Base-by-base conservation (phyloP, 1,140 invertebrate genomes). In the Marisa cornuarietis region DNA sequence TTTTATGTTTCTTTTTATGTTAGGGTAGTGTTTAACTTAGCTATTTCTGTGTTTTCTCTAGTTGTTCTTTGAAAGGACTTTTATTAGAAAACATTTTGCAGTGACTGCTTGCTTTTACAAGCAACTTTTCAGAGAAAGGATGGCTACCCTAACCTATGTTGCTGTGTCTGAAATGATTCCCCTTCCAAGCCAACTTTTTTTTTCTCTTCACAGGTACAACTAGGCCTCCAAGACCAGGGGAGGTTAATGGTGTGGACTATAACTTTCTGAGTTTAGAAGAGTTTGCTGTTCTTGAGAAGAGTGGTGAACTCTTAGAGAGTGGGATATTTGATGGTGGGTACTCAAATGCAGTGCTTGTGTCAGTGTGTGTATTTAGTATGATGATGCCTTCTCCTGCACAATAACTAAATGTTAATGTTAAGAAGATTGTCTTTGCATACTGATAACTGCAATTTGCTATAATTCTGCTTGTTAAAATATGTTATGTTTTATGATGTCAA, bases 241-340 rank as follows among this genome's bases (percentile, higher is more conserved):
- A 94, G 90, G 91, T 93, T 26, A 93, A 94, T 89, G 94, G 94
- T 26, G 92, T 94, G 24, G 94, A 94, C 88, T 94, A 94, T 86
- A 94, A 92, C 42, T 94, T 94, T 88, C 88, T 94, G 18, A 90
- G 90, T 26, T 83, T 90, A 58, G 93, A 94, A 82, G 93, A 94
- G 82, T 94, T 94, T 88, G 88, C 91, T 77, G 92, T 92, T 54
- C 89, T 94, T 66, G 93, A 94, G 85, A 91, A 92, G 81, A 92
- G 90, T 87, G 94, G 94, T 26, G 92, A 92, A 84, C 88, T 94
- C n/a, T 85, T 94, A 63, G 94, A 94, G 88, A 94, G 93, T 90
- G 94, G 94, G 42, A 91, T 94, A 68, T 94, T 93, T 91, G 93
- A 94, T 89, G 94, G 94, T 94, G 84, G 84, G 85, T 83, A 75